phyloP scores from a whole-genome alignment of 2,888 invertebrate genomes.

The Acanthoscelides obtectus region DNA sequence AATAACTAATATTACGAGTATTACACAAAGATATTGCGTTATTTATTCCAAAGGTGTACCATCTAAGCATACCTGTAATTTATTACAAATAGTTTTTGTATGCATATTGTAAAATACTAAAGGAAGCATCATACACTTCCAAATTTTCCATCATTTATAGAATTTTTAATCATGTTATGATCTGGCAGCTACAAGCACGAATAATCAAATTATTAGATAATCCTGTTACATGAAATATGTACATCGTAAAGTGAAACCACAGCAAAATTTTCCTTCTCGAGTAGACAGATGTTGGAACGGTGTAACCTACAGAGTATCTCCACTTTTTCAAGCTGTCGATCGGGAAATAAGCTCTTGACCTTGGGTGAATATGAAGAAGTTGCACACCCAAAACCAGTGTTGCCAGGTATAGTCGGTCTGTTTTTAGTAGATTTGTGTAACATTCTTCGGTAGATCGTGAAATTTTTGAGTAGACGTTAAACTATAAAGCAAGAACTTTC shows the following conservation, averaged over 20 bases:
- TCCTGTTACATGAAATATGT: not conserved
- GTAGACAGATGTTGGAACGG: not conserved
- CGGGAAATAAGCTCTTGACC: too few relatives aligned
- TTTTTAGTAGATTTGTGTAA: too few relatives aligned
- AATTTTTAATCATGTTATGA: not conserved
- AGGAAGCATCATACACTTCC: not conserved
- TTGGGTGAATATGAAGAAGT: too few relatives aligned
- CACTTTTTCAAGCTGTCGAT: too few relatives aligned
- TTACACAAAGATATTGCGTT: not conserved
- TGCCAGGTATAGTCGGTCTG: too few relatives aligned
- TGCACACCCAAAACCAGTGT: too few relatives aligned
- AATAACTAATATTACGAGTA: not conserved
- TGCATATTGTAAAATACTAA: not conserved
- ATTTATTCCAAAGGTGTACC: not conserved
- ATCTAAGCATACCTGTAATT: not conserved
- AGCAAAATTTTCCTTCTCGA: not conserved
- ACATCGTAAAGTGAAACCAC: not conserved
- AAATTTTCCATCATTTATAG: not conserved
- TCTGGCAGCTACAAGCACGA: not conserved
- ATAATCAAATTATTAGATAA: not conserved
- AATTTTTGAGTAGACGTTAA: too few relatives aligned
- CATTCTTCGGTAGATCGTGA: too few relatives aligned
- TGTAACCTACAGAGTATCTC: too few relatives aligned
- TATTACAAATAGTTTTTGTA: not conserved
- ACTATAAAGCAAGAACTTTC: too few relatives aligned